These are phyloP conservation scores for Sinocyclocheilus grahami DNA, from an alignment of 2,113 vertebrate species.

Conservation along the genomic window DNA sequence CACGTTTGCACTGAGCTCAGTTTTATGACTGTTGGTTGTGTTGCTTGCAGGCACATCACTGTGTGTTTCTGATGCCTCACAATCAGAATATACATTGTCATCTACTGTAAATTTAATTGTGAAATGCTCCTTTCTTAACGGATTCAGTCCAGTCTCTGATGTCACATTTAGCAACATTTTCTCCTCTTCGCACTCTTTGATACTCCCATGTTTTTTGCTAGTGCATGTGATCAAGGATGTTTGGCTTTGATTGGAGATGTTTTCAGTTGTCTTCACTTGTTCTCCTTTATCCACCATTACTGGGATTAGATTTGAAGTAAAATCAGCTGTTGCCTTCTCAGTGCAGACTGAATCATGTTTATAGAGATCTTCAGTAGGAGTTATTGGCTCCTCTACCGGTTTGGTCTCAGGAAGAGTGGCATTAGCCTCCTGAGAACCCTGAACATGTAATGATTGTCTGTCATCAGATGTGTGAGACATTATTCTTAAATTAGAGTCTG, in stretches of 20 bases:
- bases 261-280: not conserved
- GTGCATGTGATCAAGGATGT: not conserved
- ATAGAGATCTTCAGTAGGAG: not conserved
- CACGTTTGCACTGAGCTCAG: not conserved
- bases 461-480: conserved; percentile 1
- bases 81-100: not conserved
- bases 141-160: not conserved
- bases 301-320: not conserved
- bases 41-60: not conserved
- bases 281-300: conserved; percentile 24
- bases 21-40: conserved; percentile 1
- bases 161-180: not conserved
- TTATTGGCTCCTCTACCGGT: not conserved
- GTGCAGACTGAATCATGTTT: not conserved
- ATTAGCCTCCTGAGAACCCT: not conserved
- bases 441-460: not conserved
- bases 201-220: not conserved
- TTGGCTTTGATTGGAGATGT: conserved; percentile 10
- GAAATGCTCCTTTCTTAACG: not conserved
- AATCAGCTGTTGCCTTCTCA: not conserved
- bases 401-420: conserved; percentile 5
- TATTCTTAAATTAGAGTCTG: not conserved
- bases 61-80: not conserved
- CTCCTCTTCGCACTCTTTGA: not conserved
- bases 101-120: conserved; percentile 7